These are phyloP conservation scores for Agrochola circellaris DNA, from an alignment of 2,888 invertebrate species.

Conservation along the genomic window DNA sequence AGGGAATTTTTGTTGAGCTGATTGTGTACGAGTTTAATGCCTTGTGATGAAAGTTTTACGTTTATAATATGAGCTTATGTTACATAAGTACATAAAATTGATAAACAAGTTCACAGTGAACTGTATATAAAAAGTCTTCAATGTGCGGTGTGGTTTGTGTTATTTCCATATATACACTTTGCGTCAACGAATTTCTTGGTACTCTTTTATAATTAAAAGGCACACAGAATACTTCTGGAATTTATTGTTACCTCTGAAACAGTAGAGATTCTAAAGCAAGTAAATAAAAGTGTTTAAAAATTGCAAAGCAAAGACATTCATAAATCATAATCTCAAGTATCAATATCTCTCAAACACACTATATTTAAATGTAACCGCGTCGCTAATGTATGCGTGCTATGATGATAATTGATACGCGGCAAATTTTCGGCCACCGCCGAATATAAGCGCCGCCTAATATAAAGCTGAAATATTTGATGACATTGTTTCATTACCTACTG, in stretches of 20 bases:
- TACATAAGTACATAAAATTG: no score
- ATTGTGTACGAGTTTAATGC: not conserved
- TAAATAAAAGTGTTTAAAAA: no score
- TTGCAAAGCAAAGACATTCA: not conserved
- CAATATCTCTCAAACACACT: slow-evolving; percentile 30
- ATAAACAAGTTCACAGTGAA: no score
- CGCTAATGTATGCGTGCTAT: slow-evolving; percentile 59
- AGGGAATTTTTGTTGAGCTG: not conserved
- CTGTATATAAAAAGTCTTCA: no score
- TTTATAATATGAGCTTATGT: no score
- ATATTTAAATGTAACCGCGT: slow-evolving; percentile 57
- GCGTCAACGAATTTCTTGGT: no score
- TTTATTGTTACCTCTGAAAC: no score
- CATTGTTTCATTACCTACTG: slow-evolving; percentile 49
- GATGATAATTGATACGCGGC: slow-evolving; percentile 67
- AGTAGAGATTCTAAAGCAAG: no score
- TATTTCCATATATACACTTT: no score
- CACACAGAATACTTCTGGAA: no score
- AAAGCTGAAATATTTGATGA: slow-evolving; percentile 52
- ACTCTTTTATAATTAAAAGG: no score
- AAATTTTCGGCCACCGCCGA: slow-evolving; percentile 53
- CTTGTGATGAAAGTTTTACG: not conserved
- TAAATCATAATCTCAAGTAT: slow-evolving; percentile 32
- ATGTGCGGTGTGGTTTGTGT: no score
- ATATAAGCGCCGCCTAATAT: slow-evolving; percentile 31